Percentiles rank a stretch among this genome's conserved stretches.
phyloP scores from a whole-genome alignment of 35 echinoderm and acorn worm species.

The Strongylocentrotus purpuratus region DNA sequence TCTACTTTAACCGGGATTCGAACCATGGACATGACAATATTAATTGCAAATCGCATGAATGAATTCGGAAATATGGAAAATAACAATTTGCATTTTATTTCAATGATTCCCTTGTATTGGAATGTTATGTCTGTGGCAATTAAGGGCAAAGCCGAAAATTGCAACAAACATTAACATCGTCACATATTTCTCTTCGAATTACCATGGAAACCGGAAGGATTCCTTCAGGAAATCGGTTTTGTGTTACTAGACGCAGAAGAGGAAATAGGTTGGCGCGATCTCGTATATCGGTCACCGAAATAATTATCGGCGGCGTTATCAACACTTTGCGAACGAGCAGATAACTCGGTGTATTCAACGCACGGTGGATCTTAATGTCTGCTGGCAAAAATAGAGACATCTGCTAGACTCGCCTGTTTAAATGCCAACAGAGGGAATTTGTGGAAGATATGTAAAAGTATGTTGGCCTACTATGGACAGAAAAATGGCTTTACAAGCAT shows the following conservation, averaged over 20 bases:
- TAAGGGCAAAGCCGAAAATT: neutral
- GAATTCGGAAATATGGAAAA: no score
- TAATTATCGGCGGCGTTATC: neutral
- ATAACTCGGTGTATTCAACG: neutral
- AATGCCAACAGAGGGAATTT: no score
- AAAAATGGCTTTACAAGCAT: no score
- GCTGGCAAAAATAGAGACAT: neutral
- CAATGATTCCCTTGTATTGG: neutral
- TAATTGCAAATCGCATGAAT: no score
- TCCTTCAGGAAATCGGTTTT: constrained; percentile 9
- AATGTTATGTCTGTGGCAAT: neutral
- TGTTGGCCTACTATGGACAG: no score
- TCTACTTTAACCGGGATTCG: no score
- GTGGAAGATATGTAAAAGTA: no score
- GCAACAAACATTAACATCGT: neutral
- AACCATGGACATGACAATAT: no score
- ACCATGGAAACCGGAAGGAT: neutral
- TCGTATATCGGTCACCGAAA: neutral
- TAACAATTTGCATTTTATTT: neutral
- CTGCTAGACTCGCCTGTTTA: no score
- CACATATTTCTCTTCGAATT: neutral
- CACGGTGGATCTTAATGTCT: neutral
- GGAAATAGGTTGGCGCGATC: neutral
- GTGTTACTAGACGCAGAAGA: neutral
- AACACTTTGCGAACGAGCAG: neutral